Evolutionary conservation across 2,888 invertebrate species (phyloP).

Genomic region (Drosophila yooni): DNA sequence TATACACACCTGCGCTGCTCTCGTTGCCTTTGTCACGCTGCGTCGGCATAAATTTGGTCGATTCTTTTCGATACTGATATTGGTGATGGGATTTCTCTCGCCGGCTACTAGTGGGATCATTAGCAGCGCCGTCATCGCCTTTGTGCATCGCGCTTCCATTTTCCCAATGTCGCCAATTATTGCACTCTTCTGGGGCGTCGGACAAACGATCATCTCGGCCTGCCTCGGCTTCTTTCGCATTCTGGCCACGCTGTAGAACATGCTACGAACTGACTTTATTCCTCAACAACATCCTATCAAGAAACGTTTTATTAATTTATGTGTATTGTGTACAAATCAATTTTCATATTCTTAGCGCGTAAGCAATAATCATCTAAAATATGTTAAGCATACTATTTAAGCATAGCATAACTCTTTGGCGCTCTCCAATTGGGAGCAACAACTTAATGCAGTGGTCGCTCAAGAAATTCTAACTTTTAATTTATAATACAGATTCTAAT

Average conservation of each 20-base stretch:
- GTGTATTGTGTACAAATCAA: constrained; percentile 7
- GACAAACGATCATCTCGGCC: constrained; percentile 95
- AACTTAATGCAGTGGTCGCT: background rate
- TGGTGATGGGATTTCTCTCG: constrained; percentile 95
- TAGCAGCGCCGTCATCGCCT: constrained; percentile 96
- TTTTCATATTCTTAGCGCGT: constrained; percentile 7
- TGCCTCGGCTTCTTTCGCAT: constrained; percentile 97
- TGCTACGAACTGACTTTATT: constrained; percentile 35
- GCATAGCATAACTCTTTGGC: constrained; percentile 3
- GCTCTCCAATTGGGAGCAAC: background rate
- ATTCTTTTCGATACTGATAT: constrained; percentile 94
- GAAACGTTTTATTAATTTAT: constrained; percentile 3
- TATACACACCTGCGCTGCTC: constrained; percentile 95
- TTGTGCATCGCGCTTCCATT: constrained; percentile 95
- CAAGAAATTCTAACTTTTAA: background rate
- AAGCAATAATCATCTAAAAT: constrained; percentile 23
- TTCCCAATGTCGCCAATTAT: constrained; percentile 95
- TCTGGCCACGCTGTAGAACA: constrained; percentile 92
- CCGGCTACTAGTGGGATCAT: constrained; percentile 95
- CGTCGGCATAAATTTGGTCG: constrained; percentile 97
- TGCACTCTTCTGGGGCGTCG: constrained; percentile 97
- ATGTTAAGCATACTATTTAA: constrained; percentile 16
- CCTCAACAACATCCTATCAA: constrained; percentile 1
- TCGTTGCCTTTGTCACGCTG: constrained; percentile 95
- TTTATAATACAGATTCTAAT: too few species aligned